These are phyloP conservation scores for Ceyx cyanopectus DNA, from an alignment of 2,113 vertebrate species.

Conservation along the genomic window DNA sequence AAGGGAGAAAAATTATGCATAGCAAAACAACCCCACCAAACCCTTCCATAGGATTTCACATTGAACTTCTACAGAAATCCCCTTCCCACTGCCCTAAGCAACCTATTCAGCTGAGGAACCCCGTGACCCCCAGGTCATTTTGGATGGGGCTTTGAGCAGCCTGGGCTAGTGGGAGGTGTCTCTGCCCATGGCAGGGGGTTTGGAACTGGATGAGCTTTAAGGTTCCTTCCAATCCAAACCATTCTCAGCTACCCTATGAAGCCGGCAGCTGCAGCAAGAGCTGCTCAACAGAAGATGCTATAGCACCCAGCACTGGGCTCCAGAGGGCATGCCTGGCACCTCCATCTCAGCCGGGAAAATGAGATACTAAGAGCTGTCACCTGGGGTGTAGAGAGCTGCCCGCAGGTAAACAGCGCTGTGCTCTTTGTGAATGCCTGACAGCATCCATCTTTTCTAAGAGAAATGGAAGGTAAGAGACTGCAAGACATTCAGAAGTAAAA, in stretches of 20 bases:
- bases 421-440: not conserved
- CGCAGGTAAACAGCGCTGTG: not conserved
- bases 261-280: too few relatives aligned
- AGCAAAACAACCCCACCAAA: not conserved
- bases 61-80: not conserved
- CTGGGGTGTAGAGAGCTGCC: not conserved
- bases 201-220: not conserved
- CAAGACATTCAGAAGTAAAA: not conserved
- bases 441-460: not conserved
- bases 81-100: not conserved
- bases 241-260: not conserved
- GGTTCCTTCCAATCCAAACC: not conserved
- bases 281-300: not conserved
- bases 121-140: not conserved
- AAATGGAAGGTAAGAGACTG: not conserved
- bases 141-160: too few relatives aligned
- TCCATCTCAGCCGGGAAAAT: not conserved
- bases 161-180: too few relatives aligned
- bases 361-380: not conserved
- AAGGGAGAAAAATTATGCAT: not conserved
- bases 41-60: too few relatives aligned
- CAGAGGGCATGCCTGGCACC: not conserved
- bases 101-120: not conserved
- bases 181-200: too few relatives aligned
- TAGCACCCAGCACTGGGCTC: fast-evolving